A percentile compares a stretch with the other conserved stretches of the same genome.
Conservation (phyloP, 2,888 invertebrate genomes). For the Nemapogon koenigi region DNA sequence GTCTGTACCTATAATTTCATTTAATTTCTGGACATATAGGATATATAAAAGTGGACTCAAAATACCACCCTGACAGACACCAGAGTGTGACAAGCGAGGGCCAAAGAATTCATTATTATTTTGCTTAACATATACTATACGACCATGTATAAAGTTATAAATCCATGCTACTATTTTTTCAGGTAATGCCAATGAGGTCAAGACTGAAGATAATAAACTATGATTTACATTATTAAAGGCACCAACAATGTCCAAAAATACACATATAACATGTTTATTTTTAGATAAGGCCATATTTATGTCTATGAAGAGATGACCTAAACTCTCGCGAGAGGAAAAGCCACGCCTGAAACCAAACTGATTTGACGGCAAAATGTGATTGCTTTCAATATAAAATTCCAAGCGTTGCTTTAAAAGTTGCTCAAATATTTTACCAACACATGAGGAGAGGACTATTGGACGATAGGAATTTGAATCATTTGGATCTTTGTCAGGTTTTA, state of each 20-base stretch:
- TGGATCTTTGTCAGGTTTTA: constrained; percentile 2
- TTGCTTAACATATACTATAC: constrained; percentile 15
- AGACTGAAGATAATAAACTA: constrained; percentile 7
- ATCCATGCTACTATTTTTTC: constrained; percentile 12
- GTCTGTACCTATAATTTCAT: constrained; percentile 11
- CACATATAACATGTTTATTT: constrained; percentile 1
- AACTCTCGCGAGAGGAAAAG: constrained; percentile 3
- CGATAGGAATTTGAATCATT: background rate
- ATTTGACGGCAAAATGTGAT: constrained; percentile 12
- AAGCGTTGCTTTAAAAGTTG: background rate
- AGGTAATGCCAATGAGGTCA: constrained; percentile 11
- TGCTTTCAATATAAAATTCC: constrained; percentile 11
- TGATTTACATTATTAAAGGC: constrained; percentile 14
- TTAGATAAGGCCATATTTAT: background rate
- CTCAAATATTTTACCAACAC: background rate
- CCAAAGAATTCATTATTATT: constrained; percentile 11
- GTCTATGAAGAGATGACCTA: constrained; percentile 2
- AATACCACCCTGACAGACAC: constrained; percentile 16
- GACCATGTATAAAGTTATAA: constrained; percentile 12
- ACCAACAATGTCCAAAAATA: constrained; percentile 11
- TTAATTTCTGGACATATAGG: constrained; percentile 14
- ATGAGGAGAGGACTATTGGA: background rate
- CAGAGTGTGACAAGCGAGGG: constrained; percentile 11
- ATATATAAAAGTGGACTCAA: constrained; percentile 8
- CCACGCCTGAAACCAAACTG: constrained; percentile 13